Percentiles rank a stretch among this genome's conserved stretches.
phyloP scores from a whole-genome alignment of 2,888 invertebrate genomes.

The Neria commutata region DNA sequence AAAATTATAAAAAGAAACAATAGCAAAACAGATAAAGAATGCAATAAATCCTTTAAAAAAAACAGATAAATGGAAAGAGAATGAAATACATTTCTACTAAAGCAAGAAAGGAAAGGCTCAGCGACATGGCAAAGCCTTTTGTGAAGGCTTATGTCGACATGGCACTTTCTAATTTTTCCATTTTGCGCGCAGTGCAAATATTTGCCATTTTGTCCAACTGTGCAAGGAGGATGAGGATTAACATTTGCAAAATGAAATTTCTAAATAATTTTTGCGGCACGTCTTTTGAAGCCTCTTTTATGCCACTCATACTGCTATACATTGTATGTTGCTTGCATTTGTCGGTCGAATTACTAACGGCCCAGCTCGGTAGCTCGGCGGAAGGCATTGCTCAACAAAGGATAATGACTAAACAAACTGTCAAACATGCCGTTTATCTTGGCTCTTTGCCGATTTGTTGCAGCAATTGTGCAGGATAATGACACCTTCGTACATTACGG shows the following conservation, averaged over 20 bases:
- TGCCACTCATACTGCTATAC: background rate
- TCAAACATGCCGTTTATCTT: background rate
- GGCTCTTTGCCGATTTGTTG: background rate
- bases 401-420: constrained; percentile 2
- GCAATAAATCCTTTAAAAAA: background rate
- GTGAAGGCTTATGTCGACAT: background rate
- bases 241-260: too few species aligned
- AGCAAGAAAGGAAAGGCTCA: background rate
- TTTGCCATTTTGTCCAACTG: background rate
- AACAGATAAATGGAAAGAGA: too few species aligned
- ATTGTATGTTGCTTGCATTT: background rate
- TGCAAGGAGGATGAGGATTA: too few species aligned
- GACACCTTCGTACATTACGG: constrained; percentile 2
- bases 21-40: background rate
- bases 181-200: background rate
- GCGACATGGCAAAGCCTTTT: background rate
- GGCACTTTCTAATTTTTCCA: background rate
- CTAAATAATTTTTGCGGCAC: background rate
- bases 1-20: too few species aligned
- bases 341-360: background rate
- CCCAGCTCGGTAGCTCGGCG: background rate
- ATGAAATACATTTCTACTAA: too few species aligned
- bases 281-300: background rate
- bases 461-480: constrained; percentile 7
- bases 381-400: background rate